These are phyloP conservation scores for Neomonachus schauinslandi DNA, from an alignment of 2,113 vertebrate species.

Conservation along the genomic window DNA sequence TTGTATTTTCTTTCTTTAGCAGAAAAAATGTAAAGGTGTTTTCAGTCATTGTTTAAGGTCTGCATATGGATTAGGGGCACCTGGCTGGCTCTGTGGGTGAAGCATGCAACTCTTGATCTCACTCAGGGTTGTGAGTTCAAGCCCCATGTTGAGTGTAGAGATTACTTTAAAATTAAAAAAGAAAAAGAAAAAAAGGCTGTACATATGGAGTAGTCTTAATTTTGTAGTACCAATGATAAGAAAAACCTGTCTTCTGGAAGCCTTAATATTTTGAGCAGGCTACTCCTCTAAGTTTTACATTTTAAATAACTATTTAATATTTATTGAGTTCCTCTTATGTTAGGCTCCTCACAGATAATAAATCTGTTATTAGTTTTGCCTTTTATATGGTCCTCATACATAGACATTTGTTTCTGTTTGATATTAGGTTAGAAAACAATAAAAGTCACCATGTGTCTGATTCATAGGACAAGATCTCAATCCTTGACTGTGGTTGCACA, in stretches of 20 bases:
- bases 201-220: neutral
- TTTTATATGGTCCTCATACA: constrained; percentile 1
- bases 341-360: neutral
- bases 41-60: neutral
- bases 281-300: constrained; percentile 41
- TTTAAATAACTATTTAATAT: constrained; percentile 56
- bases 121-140: neutral
- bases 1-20: constrained; percentile 32
- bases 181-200: neutral
- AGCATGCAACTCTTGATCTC: neutral
- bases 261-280: constrained; percentile 44
- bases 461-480: neutral
- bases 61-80: neutral
- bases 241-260: constrained; percentile 9
- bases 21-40: neutral
- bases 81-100: neutral
- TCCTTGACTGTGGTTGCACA: constrained; percentile 5
- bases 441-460: neutral
- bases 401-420: constrained; percentile 2
- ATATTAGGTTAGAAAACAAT: constrained; percentile 36
- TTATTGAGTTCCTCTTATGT: neutral
- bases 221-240: constrained; percentile 24
- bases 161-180: neutral
- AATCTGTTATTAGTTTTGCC: neutral
- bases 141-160: neutral